phyloP scores from a whole-genome alignment of 2,888 invertebrate genomes.

The Cephus nigrinus region DNA sequence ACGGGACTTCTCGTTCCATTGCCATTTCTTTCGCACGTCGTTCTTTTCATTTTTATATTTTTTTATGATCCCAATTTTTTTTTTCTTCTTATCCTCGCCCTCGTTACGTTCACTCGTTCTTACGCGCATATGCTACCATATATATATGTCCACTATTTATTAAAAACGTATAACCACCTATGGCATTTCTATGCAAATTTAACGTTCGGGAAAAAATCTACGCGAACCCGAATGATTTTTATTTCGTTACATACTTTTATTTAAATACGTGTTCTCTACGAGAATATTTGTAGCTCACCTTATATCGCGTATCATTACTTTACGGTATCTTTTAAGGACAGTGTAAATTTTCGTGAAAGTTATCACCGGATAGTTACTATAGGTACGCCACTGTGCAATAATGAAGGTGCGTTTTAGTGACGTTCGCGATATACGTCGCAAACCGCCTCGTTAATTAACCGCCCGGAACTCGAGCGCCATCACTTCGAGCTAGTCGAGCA shows the following conservation, averaged over 20 bases:
- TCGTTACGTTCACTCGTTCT: constrained; percentile 3
- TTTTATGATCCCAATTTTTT: background rate
- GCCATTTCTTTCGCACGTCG: background rate
- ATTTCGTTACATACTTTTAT: background rate
- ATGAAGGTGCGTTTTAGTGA: constrained; percentile 44
- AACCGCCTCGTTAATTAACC: constrained; percentile 46
- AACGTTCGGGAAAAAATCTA: background rate
- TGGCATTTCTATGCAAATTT: background rate
- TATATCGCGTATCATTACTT: background rate
- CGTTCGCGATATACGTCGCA: constrained; percentile 38
- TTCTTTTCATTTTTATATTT: background rate
- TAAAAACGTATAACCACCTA: too few relatives aligned
- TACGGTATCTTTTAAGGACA: background rate
- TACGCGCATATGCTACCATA: constrained; percentile 6
- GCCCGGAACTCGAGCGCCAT: constrained; percentile 37
- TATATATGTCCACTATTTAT: constrained; percentile 5
- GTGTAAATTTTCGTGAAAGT: background rate
- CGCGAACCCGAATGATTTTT: background rate
- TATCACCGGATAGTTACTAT: background rate
- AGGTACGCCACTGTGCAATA: constrained; percentile 34
- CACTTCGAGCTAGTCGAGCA: constrained; percentile 33
- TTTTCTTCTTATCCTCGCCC: constrained; percentile 25
- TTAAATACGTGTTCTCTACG: background rate
- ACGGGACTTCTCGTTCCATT: background rate
- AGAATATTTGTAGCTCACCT: background rate